Base-by-base conservation (phyloP, 2,113 vertebrate genomes). In the Scopus umbretta region DNA sequence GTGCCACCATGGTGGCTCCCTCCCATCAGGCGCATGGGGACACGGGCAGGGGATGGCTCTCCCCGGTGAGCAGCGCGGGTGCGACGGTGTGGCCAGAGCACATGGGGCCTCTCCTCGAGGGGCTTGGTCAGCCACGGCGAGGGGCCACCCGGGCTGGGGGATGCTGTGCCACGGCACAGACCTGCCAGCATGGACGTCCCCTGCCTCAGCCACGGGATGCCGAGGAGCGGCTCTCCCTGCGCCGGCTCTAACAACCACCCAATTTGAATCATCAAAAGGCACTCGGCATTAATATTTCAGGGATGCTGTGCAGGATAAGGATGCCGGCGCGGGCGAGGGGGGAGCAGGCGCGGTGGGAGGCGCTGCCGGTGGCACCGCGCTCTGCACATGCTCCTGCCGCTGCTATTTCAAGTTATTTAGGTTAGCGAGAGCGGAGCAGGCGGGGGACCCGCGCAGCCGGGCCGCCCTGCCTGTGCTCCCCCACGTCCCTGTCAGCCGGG, bases 351-450 rank as follows among this genome's bases (percentile, higher is more conserved):
- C 25, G 25, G 45, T 42, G 34, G 66, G 87, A 29, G 65, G 71
- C 40, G 43, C 66, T 38, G 72, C 71, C 23, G 34, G 42, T 36
- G 3, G 50, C 58, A 25, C 78, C 7, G 25, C 9, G 9, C 86
- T 88, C 80, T 92, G 94, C 86, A 72, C 70, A 86, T 91, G 91
- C 88, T 90, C 86, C 86, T 53, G 45, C 83, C n/a, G 55, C 67
- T 30, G 45, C 92, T 9, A 30, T 73, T 27, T 65, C 59, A 29
- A 81, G 32, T 73, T 91, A 96, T 94, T 86, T 93, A 93, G 93
- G 90, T 94, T 96, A 94, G n/a, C 59, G 43, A 53, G 70, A 88
- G 82, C 34, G 49, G 49, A 59, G 68, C 73, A 40, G 38, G 71
- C 8, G n/a, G 70, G 71, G 75, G 59, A 81, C 47, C 25, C 21